These are phyloP conservation scores for Drosophila formosana DNA, from an alignment of 2,888 invertebrate species.

Conservation along the genomic window DNA sequence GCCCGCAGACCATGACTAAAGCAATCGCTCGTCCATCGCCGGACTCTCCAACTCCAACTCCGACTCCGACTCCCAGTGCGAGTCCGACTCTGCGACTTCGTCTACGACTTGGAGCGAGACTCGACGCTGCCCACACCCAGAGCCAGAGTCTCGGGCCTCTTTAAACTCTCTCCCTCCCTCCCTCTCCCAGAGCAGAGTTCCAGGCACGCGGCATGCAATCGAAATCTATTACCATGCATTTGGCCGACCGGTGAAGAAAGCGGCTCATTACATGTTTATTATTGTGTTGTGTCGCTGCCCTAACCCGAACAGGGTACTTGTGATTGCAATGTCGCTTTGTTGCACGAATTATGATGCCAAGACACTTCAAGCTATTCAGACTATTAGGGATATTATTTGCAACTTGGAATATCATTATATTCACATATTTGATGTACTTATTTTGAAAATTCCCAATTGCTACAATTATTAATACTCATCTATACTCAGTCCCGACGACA, in stretches of 20 bases:
- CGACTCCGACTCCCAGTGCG: not conserved
- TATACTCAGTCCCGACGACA: no score
- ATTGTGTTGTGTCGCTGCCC: constrained; percentile 42
- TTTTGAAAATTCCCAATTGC: no score
- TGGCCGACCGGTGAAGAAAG: constrained; percentile 71
- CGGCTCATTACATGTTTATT: constrained; percentile 77
- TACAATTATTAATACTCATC: no score
- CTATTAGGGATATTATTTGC: no score
- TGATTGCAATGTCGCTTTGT: not conserved
- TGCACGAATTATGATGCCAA: no score
- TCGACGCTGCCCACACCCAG: constrained; percentile 10
- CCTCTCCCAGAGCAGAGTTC: not conserved
- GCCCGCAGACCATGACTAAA: constrained; percentile 77
- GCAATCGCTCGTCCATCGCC: constrained; percentile 72
- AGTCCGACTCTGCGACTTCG: constrained; percentile 1
- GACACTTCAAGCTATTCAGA: no score
- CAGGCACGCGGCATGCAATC: constrained; percentile 74
- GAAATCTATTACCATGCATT: constrained; percentile 77
- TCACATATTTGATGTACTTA: no score
- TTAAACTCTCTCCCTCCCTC: not conserved
- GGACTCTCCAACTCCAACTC: constrained; percentile 5
- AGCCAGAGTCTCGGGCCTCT: constrained; percentile 6
- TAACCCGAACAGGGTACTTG: not conserved
- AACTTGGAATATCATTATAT: no score
- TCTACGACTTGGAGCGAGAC: constrained; percentile 2